These are phyloP conservation scores for Ondatra zibethicus DNA, from an alignment of 2,113 vertebrate species.

Conservation along the genomic window DNA sequence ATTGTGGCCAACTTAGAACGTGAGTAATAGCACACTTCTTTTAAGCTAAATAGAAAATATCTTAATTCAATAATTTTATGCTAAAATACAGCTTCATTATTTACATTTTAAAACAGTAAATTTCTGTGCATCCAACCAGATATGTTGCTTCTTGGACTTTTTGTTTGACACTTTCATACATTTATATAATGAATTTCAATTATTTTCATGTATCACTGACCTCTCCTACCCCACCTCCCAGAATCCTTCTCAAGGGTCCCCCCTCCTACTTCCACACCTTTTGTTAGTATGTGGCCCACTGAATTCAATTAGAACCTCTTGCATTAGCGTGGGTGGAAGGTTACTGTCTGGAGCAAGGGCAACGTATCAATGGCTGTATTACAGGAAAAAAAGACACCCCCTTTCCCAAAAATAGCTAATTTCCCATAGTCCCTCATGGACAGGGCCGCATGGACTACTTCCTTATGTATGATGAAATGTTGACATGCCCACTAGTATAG, in stretches of 20 bases:
- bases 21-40: not conserved
- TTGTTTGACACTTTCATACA: not conserved
- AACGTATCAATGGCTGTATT: too few relatives aligned
- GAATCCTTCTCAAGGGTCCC: not conserved
- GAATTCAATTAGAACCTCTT: not conserved
- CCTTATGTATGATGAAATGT: not conserved
- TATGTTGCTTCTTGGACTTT: not conserved
- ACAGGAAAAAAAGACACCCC: too few relatives aligned
- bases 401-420: not conserved
- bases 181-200: not conserved
- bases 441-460: too few relatives aligned
- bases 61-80: not conserved
- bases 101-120: not conserved
- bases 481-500: not conserved
- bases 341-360: too few relatives aligned
- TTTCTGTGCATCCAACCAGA: not conserved
- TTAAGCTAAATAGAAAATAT: not conserved
- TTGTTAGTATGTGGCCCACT: not conserved
- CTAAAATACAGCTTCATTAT: not conserved
- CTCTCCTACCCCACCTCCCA: not conserved
- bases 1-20: constrained; percentile 20
- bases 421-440: not conserved
- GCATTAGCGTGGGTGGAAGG: not conserved
- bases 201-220: not conserved
- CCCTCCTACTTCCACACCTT: not conserved